Conservation (phyloP, 1,140 invertebrate species). For the Gryon sp. region DNA sequence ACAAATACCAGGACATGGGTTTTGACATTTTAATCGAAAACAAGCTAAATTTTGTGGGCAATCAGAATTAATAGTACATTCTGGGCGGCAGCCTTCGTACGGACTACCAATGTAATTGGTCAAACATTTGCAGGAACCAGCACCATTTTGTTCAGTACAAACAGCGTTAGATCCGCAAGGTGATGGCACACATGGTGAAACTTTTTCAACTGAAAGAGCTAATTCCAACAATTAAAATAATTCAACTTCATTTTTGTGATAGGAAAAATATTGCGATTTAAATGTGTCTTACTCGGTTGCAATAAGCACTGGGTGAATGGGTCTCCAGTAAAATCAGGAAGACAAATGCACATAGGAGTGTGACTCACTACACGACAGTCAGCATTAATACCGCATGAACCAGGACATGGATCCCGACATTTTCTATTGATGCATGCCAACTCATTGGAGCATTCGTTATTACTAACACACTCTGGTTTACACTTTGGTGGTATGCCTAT, state of each 20-base stretch:
- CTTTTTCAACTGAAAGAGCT: slow-evolving; percentile 46
- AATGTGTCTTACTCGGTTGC: slow-evolving; percentile 81
- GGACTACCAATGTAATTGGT: slow-evolving; percentile 77
- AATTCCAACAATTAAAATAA: not conserved
- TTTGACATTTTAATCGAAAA: slow-evolving; percentile 78
- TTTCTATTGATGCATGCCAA: slow-evolving; percentile 85
- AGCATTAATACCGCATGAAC: slow-evolving; percentile 85
- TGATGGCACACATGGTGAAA: slow-evolving; percentile 76
- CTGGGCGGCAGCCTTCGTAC: slow-evolving; percentile 77
- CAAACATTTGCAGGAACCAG: slow-evolving; percentile 79
- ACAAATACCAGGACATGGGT: slow-evolving; percentile 80
- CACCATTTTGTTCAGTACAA: slow-evolving; percentile 78
- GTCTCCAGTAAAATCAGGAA: slow-evolving; percentile 83
- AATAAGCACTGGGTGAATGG: slow-evolving; percentile 83
- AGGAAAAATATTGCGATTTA: slow-evolving; percentile 33
- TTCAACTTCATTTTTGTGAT: slow-evolving; percentile 18
- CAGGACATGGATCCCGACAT: slow-evolving; percentile 84
- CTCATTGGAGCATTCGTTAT: slow-evolving; percentile 83
- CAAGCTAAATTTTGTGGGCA: slow-evolving; percentile 79
- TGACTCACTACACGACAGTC: slow-evolving; percentile 86
- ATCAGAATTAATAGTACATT: slow-evolving; percentile 78
- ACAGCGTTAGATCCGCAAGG: slow-evolving; percentile 82
- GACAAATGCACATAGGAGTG: slow-evolving; percentile 85
- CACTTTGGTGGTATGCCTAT: slow-evolving; percentile 84
- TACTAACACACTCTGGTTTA: slow-evolving; percentile 83